Evolutionary conservation across 2,797 vertebrate genomes (phyloP), one percentile per base, ranked within the genome.

Genomic region (Chanos chanos): DNA sequence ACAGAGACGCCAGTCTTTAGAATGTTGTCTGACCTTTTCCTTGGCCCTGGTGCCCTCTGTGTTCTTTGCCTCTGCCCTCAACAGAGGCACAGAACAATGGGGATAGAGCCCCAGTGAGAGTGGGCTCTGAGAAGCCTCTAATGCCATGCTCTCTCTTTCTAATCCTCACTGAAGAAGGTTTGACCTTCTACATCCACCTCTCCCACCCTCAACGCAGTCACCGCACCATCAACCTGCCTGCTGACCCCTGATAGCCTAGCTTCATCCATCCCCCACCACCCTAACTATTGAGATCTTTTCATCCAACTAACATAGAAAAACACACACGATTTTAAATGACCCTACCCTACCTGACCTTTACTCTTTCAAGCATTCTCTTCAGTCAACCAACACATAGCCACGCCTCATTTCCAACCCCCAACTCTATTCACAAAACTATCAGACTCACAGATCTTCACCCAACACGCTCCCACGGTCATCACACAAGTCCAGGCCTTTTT

Each of bases 81-180:
- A 30, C 54, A 78, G 73, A 81, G 74, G 76, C 68, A 15, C 41
- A 65, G 75, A 77, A 85, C 84, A 87, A 88, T 72, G 73, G 73
- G 71, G 36, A 62, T 53, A 74, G 74, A 73, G 62, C 73, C 73
- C 73, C 69, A 72, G 66, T 76, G 75, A 73, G 74, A 73, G 41
- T 74, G 78, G 77, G 61, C 18, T 75, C 53, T 37, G 72, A 76
- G 70, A 77, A 78, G 76, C 52, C 63, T 22, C 80, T 86, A 81
- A 86, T 84, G 79, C 83, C 81, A 77, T 70, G 76, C 79, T 80
- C 82, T 82, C 62, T 76, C 78, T 75, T 74, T 80, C 81, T 72
- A 74, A 64, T 75, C 62, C 76, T 73, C 75, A 51, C 73, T 80
- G 78, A 72, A 80, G 71, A 41, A 43, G 59, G 65, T 43, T 66